Conservation (phyloP, 2,888 invertebrate species). For the Reticulitermes lucifugus region DNA sequence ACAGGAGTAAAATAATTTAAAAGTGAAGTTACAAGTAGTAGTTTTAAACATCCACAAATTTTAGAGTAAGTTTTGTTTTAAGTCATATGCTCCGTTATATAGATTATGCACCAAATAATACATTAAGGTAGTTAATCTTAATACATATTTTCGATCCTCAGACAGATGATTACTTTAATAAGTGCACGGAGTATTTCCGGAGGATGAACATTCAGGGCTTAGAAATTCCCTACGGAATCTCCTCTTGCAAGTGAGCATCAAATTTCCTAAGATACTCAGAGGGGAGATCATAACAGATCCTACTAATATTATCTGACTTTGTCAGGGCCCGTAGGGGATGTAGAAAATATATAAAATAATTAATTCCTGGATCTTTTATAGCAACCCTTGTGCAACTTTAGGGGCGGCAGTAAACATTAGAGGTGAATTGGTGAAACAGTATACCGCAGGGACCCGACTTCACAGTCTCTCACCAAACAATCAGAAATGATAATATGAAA, state of each 20-base stretch:
- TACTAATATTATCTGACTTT: slow-evolving; percentile 15
- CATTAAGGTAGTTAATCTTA: too few relatives aligned
- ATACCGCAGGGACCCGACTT: not conserved
- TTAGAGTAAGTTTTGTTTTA: too few relatives aligned
- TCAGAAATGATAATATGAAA: slow-evolving; percentile 17
- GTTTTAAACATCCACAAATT: too few relatives aligned
- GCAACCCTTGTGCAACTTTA: not conserved
- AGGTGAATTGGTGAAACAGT: not conserved
- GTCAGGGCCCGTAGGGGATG: not conserved
- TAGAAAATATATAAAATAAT: slow-evolving; percentile 31
- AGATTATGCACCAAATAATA: too few relatives aligned
- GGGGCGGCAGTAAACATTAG: not conserved
- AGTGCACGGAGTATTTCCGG: not conserved
- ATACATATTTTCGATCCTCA: too few relatives aligned
- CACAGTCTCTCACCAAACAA: not conserved
- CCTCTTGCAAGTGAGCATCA: slow-evolving; percentile 19
- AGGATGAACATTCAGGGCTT: not conserved
- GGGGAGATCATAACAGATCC: slow-evolving; percentile 28
- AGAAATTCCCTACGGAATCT: not conserved
- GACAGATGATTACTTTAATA: not conserved
- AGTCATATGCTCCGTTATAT: too few relatives aligned
- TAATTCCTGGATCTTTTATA: slow-evolving; percentile 22
- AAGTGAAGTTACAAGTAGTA: too few relatives aligned
- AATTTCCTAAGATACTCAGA: slow-evolving; percentile 10
- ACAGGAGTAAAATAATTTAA: too few relatives aligned